Evolutionary conservation across 2,797 vertebrate species (phyloP).

Genomic region (Chlorospingus flavigularis): DNA sequence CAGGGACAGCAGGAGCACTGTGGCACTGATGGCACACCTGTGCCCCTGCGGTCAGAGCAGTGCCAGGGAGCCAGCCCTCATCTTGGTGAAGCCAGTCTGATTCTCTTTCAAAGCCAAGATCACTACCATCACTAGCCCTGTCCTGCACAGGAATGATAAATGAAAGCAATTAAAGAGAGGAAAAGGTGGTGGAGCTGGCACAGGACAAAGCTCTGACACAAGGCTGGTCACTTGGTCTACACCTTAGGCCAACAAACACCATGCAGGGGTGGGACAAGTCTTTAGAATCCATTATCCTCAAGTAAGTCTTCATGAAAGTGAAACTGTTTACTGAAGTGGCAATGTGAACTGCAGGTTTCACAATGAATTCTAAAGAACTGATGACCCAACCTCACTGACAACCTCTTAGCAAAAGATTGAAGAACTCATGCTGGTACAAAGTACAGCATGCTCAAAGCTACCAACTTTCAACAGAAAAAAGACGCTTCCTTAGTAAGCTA

Average conservation of each 20-base stretch:
- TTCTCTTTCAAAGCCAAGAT: background rate
- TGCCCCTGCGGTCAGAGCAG: background rate
- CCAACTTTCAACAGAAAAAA: background rate
- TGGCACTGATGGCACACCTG: background rate
- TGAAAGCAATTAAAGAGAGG: background rate
- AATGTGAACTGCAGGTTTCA: background rate
- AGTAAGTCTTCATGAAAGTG: background rate
- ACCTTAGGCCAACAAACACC: background rate
- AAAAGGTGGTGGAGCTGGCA: background rate
- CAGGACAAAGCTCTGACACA: fast-evolving
- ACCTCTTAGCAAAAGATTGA: background rate
- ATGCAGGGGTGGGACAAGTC: background rate
- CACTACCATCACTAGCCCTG: background rate
- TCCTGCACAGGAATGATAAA: background rate
- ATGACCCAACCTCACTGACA: background rate
- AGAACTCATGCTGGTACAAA: background rate
- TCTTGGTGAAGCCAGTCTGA: fast-evolving
- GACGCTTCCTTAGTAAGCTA: background rate
- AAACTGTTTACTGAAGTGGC: background rate
- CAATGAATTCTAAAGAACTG: background rate
- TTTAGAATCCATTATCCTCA: background rate
- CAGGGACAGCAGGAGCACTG: fast-evolving
- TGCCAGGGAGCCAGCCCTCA: background rate
- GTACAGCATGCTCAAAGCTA: background rate
- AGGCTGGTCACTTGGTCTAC: background rate